Base-by-base conservation (phyloP, 2,888 invertebrate species). In the Galerucella calmariensis region DNA sequence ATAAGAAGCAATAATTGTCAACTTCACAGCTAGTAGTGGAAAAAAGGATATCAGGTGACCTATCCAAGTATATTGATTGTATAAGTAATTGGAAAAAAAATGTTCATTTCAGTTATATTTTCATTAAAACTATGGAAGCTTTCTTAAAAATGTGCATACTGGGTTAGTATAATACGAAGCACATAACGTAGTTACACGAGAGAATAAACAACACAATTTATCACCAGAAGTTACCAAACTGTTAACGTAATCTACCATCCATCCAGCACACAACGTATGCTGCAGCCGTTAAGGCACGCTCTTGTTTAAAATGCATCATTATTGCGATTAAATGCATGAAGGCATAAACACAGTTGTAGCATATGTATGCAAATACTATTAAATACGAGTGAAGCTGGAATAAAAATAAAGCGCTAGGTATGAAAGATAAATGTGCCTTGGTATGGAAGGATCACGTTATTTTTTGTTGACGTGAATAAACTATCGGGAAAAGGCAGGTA, bases 261-360 rank as follows among this genome's bases (percentile, higher is more conserved):
- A 62, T 62, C 35, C 62, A 62, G n/a, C 62, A 62, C n/a, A 62
- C 35, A 62, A 62, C 62, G 62, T 56, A 56, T 53, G 11, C 35
- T 46, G 56, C 71, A 65, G 56, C n/a, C 24, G 65, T 67, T 67
- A 72, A 56, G 59, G 63, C 65, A 56, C 35, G 51, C 35, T 62
- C 62, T 73, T 73, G 67, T 72, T 69, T 71, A 70, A 67, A 74
- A 72, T 69, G 73, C 72, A 72, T 75, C 72, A 73, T 75, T 75
- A 70, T 66, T 65, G 62, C 75, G 77, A 77, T 77, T 75, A 77
- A 75, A 69, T 75, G 70, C 73, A 69, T 65, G 72, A 61, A 75
- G 72, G 73, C 74, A 67, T 75, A 71, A 74, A 75, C 61, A 69
- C 63, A 46, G 48, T 65, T 68, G 75, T 62, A 74, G 67, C 75